phyloP scores from a whole-genome alignment of 1,140 invertebrate species.

The Drosophila baimaii region DNA sequence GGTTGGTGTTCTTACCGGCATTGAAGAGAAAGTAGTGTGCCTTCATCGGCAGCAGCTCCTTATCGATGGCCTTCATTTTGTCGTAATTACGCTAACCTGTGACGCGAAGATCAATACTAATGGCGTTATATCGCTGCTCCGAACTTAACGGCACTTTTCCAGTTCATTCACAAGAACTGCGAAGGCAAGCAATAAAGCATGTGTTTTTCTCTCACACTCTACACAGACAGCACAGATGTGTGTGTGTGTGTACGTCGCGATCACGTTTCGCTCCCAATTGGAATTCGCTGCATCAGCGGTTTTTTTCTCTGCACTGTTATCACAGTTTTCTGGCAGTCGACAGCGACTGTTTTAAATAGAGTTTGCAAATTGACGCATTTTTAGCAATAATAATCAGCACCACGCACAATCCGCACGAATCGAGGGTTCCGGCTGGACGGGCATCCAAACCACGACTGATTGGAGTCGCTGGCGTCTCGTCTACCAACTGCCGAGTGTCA shows the following conservation, averaged over 20 bases:
- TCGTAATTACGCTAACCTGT: constrained; percentile 18
- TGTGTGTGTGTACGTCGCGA: constrained; percentile 34
- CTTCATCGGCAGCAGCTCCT: constrained; percentile 92
- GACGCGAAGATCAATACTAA: constrained; percentile 38
- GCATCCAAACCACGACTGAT: constrained; percentile 25
- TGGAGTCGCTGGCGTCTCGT: constrained; percentile 4
- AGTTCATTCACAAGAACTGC: constrained; percentile 47
- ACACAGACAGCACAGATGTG: constrained; percentile 2
- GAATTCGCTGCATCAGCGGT: constrained; percentile 25
- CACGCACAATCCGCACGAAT: constrained; percentile 9
- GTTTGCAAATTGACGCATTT: constrained; percentile 21
- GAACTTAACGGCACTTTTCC: neutral
- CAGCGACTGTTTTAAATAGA: constrained; percentile 2
- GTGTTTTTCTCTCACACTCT: constrained; percentile 16
- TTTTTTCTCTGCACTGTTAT: constrained; percentile 15
- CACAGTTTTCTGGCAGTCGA: constrained; percentile 19
- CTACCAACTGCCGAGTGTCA: constrained; percentile 19
- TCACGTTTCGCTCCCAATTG: constrained; percentile 60
- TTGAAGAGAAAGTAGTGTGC: constrained; percentile 94
- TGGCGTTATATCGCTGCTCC: constrained; percentile 5
- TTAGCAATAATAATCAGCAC: constrained; percentile 1
- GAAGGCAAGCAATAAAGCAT: constrained; percentile 31
- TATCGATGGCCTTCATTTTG: constrained; percentile 86
- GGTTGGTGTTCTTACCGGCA: constrained; percentile 88
- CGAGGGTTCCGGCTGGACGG: constrained; percentile 1